Evolutionary conservation across 1,140 invertebrate species (phyloP).

Genomic region (Zaprionus camerounensis): DNA sequence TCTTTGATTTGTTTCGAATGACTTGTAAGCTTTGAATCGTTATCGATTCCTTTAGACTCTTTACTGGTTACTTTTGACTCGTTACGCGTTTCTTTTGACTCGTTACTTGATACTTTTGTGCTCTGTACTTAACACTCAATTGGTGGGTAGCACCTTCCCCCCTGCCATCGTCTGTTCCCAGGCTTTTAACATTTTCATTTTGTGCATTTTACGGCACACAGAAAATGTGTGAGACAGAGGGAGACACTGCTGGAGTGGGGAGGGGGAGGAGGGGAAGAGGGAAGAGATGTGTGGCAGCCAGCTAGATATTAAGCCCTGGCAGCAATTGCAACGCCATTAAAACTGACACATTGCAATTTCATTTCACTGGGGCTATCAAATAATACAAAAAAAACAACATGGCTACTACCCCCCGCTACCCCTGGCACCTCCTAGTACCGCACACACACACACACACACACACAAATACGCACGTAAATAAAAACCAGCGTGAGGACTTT

Average conservation of each 20-base stretch:
- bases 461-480: slow-evolving; percentile 29
- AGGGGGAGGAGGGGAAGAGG: background rate
- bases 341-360: slow-evolving; percentile 79
- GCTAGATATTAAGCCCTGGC: slow-evolving; percentile 63
- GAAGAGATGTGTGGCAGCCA: background rate
- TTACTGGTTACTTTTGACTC: background rate
- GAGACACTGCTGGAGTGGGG: background rate
- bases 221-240: background rate
- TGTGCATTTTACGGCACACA: slow-evolving; percentile 46
- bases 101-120: background rate
- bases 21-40: background rate
- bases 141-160: slow-evolving; percentile 9
- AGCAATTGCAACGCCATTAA: slow-evolving; percentile 79
- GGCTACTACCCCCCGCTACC: background rate
- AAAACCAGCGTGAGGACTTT: slow-evolving; percentile 70
- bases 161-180: background rate
- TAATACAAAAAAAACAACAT: slow-evolving; percentile 44
- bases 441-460: slow-evolving; percentile 35
- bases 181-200: slow-evolving; percentile 39
- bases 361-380: slow-evolving; percentile 58
- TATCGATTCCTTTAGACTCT: background rate
- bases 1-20: background rate
- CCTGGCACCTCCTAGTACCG: background rate
- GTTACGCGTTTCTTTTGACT: background rate
- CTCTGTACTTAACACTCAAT: slow-evolving; percentile 64